phyloP scores from a whole-genome alignment of 2,888 invertebrate genomes.

The Frankliniella fusca region DNA sequence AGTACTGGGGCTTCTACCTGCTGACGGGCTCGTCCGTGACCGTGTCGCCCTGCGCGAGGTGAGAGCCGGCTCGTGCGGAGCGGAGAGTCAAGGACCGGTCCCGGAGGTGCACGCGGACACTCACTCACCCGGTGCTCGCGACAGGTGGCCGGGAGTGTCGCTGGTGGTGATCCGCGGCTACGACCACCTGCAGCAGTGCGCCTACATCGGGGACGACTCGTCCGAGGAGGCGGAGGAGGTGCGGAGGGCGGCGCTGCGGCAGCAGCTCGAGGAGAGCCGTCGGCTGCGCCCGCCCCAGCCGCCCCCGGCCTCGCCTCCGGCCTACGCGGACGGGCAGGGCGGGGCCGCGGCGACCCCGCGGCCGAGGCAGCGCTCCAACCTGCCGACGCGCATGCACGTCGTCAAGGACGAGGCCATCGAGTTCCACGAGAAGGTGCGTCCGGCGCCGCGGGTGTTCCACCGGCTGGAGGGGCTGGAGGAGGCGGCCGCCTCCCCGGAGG shows the following conservation, averaged over 20 bases:
- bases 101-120: not conserved
- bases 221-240: slow-evolving; percentile 69
- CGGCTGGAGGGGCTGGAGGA: not conserved
- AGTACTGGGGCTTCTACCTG: slow-evolving; percentile 79
- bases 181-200: slow-evolving; percentile 71
- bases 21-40: slow-evolving; percentile 69
- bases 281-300: not conserved
- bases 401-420: slow-evolving; percentile 6
- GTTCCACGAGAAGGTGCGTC: slow-evolving; percentile 3
- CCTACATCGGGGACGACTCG: slow-evolving; percentile 75
- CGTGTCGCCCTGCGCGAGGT: slow-evolving; percentile 66
- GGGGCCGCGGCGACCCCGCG: not conserved
- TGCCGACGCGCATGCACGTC: not conserved
- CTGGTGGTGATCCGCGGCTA: slow-evolving; percentile 72
- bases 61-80: not conserved
- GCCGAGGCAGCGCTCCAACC: not conserved
- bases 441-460: not conserved
- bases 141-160: slow-evolving; percentile 71
- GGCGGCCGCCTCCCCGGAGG: not conserved
- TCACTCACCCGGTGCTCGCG: not conserved
- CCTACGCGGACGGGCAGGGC: not conserved
- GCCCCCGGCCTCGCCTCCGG: too few species aligned
- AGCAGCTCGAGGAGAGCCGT: not conserved
- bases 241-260: slow-evolving; percentile 51
- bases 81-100: too few species aligned